Evolutionary conservation across 2,113 vertebrate species (phyloP).

Genomic region (Hypocryptadius cinnamomeus): DNA sequence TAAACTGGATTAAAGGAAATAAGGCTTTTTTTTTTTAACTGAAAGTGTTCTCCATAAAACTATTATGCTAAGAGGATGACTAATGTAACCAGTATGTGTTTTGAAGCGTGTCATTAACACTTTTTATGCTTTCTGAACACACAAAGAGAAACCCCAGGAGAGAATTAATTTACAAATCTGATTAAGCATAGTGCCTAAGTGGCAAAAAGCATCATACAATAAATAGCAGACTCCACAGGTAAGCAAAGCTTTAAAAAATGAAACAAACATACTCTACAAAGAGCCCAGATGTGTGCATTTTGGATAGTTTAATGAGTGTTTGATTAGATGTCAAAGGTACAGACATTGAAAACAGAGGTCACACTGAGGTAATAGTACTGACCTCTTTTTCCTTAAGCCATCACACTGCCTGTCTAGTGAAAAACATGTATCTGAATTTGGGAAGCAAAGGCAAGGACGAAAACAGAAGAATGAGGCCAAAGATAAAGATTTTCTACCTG

Average conservation of each 20-base stretch:
- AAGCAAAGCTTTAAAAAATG: neutral
- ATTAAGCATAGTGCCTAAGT: constrained; percentile 33
- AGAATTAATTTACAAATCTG: constrained; percentile 55
- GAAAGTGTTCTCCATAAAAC: constrained; percentile 21
- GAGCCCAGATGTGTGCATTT: neutral
- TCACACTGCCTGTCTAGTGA: neutral
- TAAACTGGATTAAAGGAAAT: constrained; percentile 6
- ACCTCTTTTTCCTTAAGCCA: neutral
- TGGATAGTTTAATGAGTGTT: neutral
- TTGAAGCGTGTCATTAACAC: constrained; percentile 39
- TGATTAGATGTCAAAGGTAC: neutral
- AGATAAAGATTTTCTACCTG: neutral
- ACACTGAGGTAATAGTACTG: neutral
- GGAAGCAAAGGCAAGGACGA: neutral
- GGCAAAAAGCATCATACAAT: constrained; percentile 13
- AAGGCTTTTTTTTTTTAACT: neutral
- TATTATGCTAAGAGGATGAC: constrained; percentile 29
- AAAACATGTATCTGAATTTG: neutral
- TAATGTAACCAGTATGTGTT: constrained; percentile 51
- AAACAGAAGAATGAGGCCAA: neutral
- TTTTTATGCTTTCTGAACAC: constrained; percentile 50
- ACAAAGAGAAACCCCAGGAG: constrained; percentile 49
- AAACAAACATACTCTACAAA: neutral
- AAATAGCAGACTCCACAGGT: constrained; percentile 31
- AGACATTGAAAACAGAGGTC: neutral